These are phyloP conservation scores for Amblyraja radiata DNA, from an alignment of 2,797 vertebrate species.

Conservation along the genomic window DNA sequence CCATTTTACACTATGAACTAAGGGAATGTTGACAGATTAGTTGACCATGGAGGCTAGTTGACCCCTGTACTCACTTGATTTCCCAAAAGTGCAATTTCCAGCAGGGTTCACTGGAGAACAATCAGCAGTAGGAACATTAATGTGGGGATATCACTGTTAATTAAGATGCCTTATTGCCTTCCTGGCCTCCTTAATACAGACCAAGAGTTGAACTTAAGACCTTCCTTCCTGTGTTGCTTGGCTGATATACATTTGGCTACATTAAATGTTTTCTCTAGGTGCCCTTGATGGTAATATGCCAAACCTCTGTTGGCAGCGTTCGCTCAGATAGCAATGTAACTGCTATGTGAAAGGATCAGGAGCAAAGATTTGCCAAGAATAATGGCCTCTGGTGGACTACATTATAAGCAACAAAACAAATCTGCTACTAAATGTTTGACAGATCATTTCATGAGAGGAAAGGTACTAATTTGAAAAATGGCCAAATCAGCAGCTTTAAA, in stretches of 20 bases:
- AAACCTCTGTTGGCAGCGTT: neutral
- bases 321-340: neutral
- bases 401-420: neutral
- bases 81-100: neutral
- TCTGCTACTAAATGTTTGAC: neutral
- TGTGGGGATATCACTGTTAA: neutral
- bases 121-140: neutral
- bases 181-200: neutral
- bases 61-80: neutral
- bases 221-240: conserved; percentile 6
- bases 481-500: neutral
- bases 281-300: neutral
- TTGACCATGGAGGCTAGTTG: neutral
- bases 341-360: neutral
- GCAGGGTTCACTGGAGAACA: neutral
- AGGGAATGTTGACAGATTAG: conserved; percentile 7
- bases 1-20: neutral
- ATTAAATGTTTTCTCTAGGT: neutral
- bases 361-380: conserved; percentile 1
- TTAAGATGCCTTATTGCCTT: neutral
- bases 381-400: conserved; percentile 15
- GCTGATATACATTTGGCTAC: neutral
- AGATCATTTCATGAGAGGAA: neutral
- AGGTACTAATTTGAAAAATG: neutral
- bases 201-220: neutral